Conservation (phyloP, 2,888 invertebrate species). For the Drosophila engyochracea region DNA sequence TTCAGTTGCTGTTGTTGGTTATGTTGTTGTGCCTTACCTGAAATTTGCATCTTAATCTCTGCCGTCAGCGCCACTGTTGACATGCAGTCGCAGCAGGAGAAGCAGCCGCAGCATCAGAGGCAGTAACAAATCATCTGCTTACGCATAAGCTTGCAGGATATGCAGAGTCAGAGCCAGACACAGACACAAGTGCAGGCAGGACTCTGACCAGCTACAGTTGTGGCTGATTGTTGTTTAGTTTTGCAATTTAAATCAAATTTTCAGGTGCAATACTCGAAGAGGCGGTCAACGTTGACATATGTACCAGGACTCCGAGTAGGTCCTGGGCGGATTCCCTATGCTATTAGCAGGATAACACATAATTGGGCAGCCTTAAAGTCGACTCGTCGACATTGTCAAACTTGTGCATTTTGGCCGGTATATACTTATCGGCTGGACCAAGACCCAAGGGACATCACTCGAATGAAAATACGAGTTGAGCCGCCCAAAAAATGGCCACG, state of each 20-base stretch:
- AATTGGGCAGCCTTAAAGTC: slow-evolving; percentile 52
- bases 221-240: slow-evolving; percentile 76
- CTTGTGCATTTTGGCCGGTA: slow-evolving; percentile 9
- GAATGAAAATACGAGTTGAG: slow-evolving; percentile 18
- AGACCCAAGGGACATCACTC: slow-evolving; percentile 13
- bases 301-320: slow-evolving; percentile 1
- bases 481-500: slow-evolving; percentile 35
- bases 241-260: slow-evolving; percentile 78
- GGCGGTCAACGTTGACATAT: slow-evolving; percentile 32
- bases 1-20: slow-evolving; percentile 24
- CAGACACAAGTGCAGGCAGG: slow-evolving; percentile 2
- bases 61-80: slow-evolving; percentile 75
- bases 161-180: slow-evolving; percentile 8
- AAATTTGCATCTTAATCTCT: slow-evolving; percentile 80
- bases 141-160: slow-evolving; percentile 50
- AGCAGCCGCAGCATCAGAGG: slow-evolving; percentile 10
- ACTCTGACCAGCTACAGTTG: slow-evolving; percentile 30
- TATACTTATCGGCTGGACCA: slow-evolving; percentile 26
- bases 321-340: slow-evolving; percentile 5
- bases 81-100: slow-evolving; percentile 42
- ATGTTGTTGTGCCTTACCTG: slow-evolving; percentile 52
- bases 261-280: slow-evolving; percentile 56
- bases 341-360: slow-evolving; percentile 36
- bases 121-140: slow-evolving; percentile 64
- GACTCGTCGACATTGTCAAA: slow-evolving; percentile 18